Evolutionary conservation across 2,797 vertebrate species (phyloP).

Genomic region (Cichlasoma orientale): DNA sequence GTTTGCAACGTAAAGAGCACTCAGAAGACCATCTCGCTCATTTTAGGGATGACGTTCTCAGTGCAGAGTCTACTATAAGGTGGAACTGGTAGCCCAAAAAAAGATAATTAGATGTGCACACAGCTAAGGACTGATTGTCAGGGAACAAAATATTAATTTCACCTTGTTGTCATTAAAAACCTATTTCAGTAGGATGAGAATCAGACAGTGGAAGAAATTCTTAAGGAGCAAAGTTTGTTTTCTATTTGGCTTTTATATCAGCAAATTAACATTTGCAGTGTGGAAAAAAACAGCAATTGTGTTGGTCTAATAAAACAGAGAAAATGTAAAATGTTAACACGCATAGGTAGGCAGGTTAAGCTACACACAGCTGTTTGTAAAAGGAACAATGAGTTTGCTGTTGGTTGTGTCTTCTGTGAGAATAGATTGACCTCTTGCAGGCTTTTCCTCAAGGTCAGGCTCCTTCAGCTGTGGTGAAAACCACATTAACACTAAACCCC

Average conservation of each 20-base stretch:
- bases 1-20: not conserved
- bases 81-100: constrained; percentile 13
- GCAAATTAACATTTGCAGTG: constrained; percentile 10
- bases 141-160: constrained; percentile 54
- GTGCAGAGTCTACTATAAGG: not conserved
- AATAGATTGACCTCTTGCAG: constrained; percentile 20
- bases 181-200: constrained; percentile 41
- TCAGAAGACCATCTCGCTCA: constrained; percentile 3
- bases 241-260: not conserved
- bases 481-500: constrained; percentile 26
- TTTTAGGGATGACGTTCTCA: constrained; percentile 20
- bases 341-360: not conserved
- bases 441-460: constrained; percentile 38
- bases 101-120: constrained; percentile 28
- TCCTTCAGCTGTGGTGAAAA: constrained; percentile 27
- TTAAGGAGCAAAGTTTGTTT: constrained; percentile 24
- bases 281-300: not conserved
- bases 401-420: constrained; percentile 6
- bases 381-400: not conserved
- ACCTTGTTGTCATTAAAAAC: constrained; percentile 42
- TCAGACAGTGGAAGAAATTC: constrained; percentile 35
- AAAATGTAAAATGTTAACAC: not conserved
- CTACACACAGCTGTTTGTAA: not conserved
- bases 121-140: constrained; percentile 30
- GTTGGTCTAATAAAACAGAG: not conserved